phyloP scores from a whole-genome alignment of 2,797 vertebrate species.

The Melanogrammus aeglefinus region DNA sequence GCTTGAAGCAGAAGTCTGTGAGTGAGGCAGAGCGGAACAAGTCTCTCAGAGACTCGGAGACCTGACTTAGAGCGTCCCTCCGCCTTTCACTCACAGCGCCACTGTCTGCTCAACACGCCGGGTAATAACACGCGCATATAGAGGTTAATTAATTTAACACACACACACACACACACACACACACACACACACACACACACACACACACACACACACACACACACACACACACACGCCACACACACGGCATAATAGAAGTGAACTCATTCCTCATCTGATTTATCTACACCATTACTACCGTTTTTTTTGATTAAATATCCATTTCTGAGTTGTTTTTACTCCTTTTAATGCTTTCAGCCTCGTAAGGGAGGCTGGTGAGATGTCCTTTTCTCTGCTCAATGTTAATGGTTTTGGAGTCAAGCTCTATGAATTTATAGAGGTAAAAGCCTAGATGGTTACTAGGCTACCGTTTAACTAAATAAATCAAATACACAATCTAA shows the following conservation, averaged over 20 bases:
- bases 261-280: slow-evolving; percentile 20
- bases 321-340: slow-evolving; percentile 29
- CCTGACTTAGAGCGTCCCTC: slow-evolving; percentile 53
- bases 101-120: slow-evolving; percentile 65
- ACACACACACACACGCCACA: slow-evolving; percentile 10
- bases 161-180: background rate
- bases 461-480: background rate
- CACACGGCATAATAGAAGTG: too few species aligned
- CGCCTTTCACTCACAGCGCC: slow-evolving; percentile 57
- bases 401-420: background rate
- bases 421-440: background rate
- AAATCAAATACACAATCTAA: background rate
- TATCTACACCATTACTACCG: slow-evolving; percentile 19
- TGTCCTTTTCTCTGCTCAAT: background rate
- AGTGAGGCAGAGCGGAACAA: slow-evolving; percentile 47
- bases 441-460: background rate
- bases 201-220: slow-evolving; percentile 4
- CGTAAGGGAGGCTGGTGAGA: slow-evolving; percentile 15
- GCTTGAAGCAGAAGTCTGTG: slow-evolving; percentile 22
- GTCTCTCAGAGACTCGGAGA: slow-evolving; percentile 52
- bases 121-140: slow-evolving; percentile 63
- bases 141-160: slow-evolving; percentile 67
- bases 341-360: slow-evolving; percentile 11
- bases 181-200: background rate
- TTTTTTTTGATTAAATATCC: background rate